phyloP scores from a whole-genome alignment of 2,113 vertebrate genomes.

The Centropristis striata region DNA sequence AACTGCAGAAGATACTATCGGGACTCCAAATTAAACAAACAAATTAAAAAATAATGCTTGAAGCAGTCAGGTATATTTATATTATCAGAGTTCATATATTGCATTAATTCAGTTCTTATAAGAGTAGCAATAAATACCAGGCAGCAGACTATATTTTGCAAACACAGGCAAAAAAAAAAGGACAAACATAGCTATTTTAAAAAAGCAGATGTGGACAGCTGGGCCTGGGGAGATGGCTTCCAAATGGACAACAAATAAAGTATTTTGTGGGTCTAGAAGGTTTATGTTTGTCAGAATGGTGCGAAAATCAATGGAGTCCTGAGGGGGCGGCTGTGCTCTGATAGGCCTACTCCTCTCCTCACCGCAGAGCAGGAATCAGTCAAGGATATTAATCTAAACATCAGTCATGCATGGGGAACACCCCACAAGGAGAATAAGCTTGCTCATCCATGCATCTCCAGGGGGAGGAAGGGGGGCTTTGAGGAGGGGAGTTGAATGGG shows the following conservation, averaged over 20 bases:
- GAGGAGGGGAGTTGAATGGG: constrained; percentile 47
- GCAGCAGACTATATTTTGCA: constrained; percentile 11
- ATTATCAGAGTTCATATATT: not conserved
- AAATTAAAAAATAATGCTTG: not conserved
- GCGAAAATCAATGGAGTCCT: constrained; percentile 75
- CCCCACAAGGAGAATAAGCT: constrained; percentile 81
- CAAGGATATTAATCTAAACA: constrained; percentile 82
- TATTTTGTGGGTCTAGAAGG: constrained; percentile 48
- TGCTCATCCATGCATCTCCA: constrained; percentile 80
- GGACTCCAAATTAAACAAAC: not conserved
- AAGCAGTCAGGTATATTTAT: not conserved
- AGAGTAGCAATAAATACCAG: constrained; percentile 3
- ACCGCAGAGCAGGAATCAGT: constrained; percentile 73
- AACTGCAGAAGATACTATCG: not conserved
- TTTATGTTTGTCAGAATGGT: constrained; percentile 65
- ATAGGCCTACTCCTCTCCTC: constrained; percentile 57
- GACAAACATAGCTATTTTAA: constrained; percentile 5
- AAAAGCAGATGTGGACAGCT: constrained; percentile 34
- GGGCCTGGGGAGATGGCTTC: constrained; percentile 23
- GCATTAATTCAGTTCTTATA: not conserved
- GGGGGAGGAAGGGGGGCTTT: constrained; percentile 42
- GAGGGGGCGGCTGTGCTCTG: constrained; percentile 57
- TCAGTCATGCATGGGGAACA: constrained; percentile 84
- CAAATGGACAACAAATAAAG: constrained; percentile 59
- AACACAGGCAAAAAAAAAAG: not conserved